A percentile compares a stretch with the other conserved stretches of the same genome.
These are phyloP conservation scores for Sarcophaga peregrina DNA, from an alignment of 1,140 invertebrate genomes.

Conservation along the genomic window DNA sequence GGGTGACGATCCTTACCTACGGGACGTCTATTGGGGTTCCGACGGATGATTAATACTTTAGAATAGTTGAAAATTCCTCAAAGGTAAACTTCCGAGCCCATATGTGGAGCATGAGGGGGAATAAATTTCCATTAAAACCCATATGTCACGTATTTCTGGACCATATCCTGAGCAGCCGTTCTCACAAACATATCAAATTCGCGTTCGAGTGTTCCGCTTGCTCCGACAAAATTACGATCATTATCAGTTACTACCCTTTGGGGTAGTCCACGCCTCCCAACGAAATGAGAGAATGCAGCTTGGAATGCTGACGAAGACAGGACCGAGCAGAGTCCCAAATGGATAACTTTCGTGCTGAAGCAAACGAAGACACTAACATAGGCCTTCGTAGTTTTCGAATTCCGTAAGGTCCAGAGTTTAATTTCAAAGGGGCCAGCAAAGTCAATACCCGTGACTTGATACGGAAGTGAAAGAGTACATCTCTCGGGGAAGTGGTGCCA, in stretches of 20 bases:
- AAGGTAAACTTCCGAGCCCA: conserved; percentile 51
- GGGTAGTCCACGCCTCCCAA: not conserved
- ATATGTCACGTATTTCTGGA: not conserved
- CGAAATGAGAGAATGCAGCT: not conserved
- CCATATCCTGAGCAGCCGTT: not conserved
- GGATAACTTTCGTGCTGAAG: not conserved
- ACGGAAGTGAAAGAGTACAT: not conserved
- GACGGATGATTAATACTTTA: no score
- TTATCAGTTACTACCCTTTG: conserved; percentile 6
- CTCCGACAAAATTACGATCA: conserved; percentile 1
- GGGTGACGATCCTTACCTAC: no score
- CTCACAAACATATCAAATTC: not conserved
- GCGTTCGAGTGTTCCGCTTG: not conserved
- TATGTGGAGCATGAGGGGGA: conserved; percentile 26
- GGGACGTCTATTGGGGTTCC: no score
- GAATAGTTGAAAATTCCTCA: no score
- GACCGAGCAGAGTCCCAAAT: not conserved
- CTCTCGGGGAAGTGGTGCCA: no score
- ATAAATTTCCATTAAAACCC: not conserved
- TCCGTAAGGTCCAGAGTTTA: not conserved
- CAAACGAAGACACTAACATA: not conserved
- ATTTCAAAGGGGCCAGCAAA: not conserved
- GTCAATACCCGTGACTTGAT: not conserved
- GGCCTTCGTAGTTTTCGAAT: not conserved
- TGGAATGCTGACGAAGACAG: not conserved